phyloP scores from a whole-genome alignment of 2,888 invertebrate species.

The Corbicula japonica region DNA sequence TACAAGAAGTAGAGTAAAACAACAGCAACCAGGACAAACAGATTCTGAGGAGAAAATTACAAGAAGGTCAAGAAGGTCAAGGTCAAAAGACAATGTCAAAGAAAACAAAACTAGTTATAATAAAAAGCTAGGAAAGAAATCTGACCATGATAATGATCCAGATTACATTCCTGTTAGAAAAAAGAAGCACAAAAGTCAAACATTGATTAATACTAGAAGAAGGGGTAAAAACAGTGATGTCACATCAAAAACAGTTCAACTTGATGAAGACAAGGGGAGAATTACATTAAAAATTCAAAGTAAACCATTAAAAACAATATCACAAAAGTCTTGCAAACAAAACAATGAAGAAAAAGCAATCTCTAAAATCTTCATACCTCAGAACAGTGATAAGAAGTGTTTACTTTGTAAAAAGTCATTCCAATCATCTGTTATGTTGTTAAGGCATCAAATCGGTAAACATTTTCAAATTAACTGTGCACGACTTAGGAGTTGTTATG shows the following conservation, averaged over 20 bases:
- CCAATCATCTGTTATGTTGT: background rate
- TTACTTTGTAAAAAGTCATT: constrained; percentile 6
- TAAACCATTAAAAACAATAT: too few species aligned
- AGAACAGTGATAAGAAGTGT: too few species aligned
- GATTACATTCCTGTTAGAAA: constrained; percentile 5
- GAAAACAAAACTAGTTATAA: too few species aligned
- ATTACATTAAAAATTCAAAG: constrained; percentile 1
- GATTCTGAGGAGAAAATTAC: too few species aligned
- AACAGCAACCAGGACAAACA: too few species aligned
- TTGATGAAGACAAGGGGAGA: background rate
- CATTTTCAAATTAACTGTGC: constrained; percentile 7
- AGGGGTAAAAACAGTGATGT: background rate
- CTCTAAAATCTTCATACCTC: too few species aligned
- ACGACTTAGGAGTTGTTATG: background rate
- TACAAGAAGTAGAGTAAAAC: too few species aligned
- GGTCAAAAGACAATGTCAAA: too few species aligned
- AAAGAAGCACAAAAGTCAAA: constrained; percentile 2
- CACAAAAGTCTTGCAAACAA: too few species aligned
- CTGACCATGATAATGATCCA: constrained; percentile 6
- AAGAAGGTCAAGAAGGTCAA: too few species aligned
- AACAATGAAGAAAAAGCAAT: too few species aligned
- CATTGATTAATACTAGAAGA: background rate
- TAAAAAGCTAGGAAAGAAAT: too few species aligned
- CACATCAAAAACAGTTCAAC: background rate
- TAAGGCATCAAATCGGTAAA: background rate